Evolutionary conservation across 2,888 invertebrate genomes (phyloP), one percentile per base, ranked within the genome.

Genomic region (Sinodicranocentrus sp.): DNA sequence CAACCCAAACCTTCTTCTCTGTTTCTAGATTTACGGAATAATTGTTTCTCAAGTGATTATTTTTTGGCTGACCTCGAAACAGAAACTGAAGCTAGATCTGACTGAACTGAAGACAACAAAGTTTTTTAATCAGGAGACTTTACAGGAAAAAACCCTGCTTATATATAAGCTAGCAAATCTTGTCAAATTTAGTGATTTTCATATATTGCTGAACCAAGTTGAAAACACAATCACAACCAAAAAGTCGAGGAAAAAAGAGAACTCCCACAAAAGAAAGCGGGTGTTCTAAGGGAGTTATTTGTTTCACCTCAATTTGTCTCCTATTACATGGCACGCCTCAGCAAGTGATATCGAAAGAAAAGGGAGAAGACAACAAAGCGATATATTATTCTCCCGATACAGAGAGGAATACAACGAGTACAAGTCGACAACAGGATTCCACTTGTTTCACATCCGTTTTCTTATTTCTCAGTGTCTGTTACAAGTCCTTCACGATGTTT

Each of bases 401-500:
- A 39, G 39, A 39, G 39, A 39, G 39, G 39, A 39, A 39, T 39
- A 39, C 39, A 39, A n/a, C n/a, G n/a, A n/a, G n/a, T n/a, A n/a
- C n/a, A n/a, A n/a, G n/a, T n/a, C n/a, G n/a, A n/a, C n/a, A n/a
- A n/a, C n/a, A n/a, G n/a, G n/a, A n/a, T n/a, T n/a, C n/a, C n/a
- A n/a, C n/a, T n/a, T n/a, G n/a, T n/a, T n/a, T 15, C 48, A 48
- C 48, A 48, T 5, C 5, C 48, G 3, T 57, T 57, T 57, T 21
- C 17, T 52, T n/a, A 8, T 61, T 8, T 39, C 48, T 68, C 68
- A 48, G 44, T 48, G 68, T 48, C 68, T 43, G 28, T 65, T 65
- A 44, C 44, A 48, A 75, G 82, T 76, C 72, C 82, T 70, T 85
- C 86, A 93, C 91, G 89, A 94, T 95, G 92, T 93, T 95, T 90